These are phyloP conservation scores for Oscheius sp. DNA, from an alignment of 2,888 invertebrate genomes.

Conservation along the genomic window DNA sequence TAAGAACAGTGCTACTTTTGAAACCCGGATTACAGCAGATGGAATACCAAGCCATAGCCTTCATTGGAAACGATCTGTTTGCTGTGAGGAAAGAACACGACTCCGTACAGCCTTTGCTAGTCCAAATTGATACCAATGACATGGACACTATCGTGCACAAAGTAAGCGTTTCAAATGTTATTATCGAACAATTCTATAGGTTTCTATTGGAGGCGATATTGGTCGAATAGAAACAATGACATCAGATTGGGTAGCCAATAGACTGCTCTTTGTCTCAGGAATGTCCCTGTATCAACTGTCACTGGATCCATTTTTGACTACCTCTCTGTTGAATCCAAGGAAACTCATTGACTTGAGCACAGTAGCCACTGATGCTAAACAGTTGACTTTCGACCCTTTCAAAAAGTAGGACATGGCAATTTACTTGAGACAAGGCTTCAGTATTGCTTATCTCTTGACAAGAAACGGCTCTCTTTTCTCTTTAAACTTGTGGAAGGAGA, in stretches of 20 bases:
- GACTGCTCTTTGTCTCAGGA: slow-evolving; percentile 65
- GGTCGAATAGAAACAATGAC: slow-evolving; percentile 69
- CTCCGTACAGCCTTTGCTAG: slow-evolving; percentile 63
- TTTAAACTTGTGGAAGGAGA: slow-evolving; percentile 62
- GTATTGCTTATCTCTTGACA: slow-evolving; percentile 70
- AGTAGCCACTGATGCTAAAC: slow-evolving; percentile 71
- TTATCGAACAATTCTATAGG: slow-evolving; percentile 41
- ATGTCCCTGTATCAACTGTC: slow-evolving; percentile 57
- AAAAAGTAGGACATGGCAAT: slow-evolving; percentile 61
- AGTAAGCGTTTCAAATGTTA: slow-evolving; percentile 21
- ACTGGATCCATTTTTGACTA: slow-evolving; percentile 67
- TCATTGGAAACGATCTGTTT: slow-evolving; percentile 69
- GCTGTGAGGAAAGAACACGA: slow-evolving; percentile 71
- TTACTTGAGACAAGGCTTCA: slow-evolving; percentile 33
- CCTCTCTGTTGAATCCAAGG: slow-evolving; percentile 62
- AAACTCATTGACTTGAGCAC: slow-evolving; percentile 64
- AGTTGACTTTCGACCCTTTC: slow-evolving; percentile 72
- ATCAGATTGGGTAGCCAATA: slow-evolving; percentile 72
- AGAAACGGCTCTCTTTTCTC: slow-evolving; percentile 71
- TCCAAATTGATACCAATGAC: slow-evolving; percentile 67
- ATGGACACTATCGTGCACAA: slow-evolving; percentile 61
- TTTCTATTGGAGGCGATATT: slow-evolving; percentile 63
- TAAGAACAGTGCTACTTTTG: not conserved
- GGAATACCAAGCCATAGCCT: slow-evolving; percentile 68
- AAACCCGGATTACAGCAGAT: slow-evolving; percentile 39